Evolutionary conservation across 2,888 invertebrate genomes (phyloP), one percentile per base, ranked within the genome.

Genomic region (Ennomos fuscantarius): DNA sequence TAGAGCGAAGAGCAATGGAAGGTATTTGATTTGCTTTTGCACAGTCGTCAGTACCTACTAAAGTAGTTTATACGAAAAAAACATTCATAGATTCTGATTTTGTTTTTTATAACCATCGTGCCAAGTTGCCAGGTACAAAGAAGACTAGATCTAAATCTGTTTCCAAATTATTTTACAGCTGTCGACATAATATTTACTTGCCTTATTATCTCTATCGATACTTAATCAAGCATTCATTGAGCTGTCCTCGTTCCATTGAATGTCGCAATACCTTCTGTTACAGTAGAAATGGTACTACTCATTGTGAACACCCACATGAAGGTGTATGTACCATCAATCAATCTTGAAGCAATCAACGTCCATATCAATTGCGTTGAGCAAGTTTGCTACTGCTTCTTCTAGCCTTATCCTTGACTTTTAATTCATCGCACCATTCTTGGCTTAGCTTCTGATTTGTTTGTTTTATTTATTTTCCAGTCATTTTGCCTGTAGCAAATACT

Each of bases 281-380:
- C 62, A 64, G 68, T 70, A 63, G 61, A 77, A 79, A 74, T 78
- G 71, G 73, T 76, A 73, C 69, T 63, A 53, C 66, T 59, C 63
- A 66, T 73, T 75, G 68, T 73, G 39, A 72, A 79, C 79, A 74
- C 80, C 80, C 76, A 81, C 80, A 72, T 66, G 65, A 52, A 60
- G 52, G 60, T 59, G 60, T 65, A 59, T 61, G 70, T 73, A 74
- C 71, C 75, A 75, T 78, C 79, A 78, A 80, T 83, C 81, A 80
- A 78, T 82, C 77, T 72, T 66, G 66, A 55, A 68, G 67, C 72
- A 70, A 76, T 79, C 73, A 73, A 75, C 69, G 70, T 71, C 67
- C 45, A 59, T 72, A 72, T 71, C 72, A 74, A 74, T 73, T 73
- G 57, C 62, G 39, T 55, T 34, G 41, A 59, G 35, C 46, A 45